These are phyloP conservation scores for Zalophus californianus DNA, from an alignment of 2,797 vertebrate genomes.

Conservation along the genomic window DNA sequence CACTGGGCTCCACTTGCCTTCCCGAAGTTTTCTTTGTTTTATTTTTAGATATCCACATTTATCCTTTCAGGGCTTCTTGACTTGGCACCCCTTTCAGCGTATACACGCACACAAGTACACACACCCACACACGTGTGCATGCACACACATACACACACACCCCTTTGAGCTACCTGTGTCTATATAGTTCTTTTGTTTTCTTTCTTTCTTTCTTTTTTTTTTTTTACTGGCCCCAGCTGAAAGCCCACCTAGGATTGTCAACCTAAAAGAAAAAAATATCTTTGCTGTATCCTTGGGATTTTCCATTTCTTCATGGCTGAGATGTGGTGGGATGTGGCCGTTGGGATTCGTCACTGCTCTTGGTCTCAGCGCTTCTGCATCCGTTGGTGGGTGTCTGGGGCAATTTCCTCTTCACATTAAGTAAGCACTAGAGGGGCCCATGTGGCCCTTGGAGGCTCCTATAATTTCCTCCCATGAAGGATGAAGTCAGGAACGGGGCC, in stretches of 20 bases:
- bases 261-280: not conserved
- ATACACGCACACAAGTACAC: fast-evolving
- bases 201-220: not conserved
- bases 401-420: conserved; percentile 79
- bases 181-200: not conserved
- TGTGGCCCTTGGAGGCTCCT: conserved; percentile 35
- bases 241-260: not conserved
- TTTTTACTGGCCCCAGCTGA: not conserved
- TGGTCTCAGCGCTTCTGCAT: conserved; percentile 11
- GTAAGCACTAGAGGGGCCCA: conserved; percentile 55
- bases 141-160: not conserved
- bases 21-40: not conserved
- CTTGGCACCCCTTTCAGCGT: not conserved
- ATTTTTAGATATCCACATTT: conserved; percentile 57
- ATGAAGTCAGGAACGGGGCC: not conserved
- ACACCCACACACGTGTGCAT: fast-evolving
- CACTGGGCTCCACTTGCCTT: not conserved
- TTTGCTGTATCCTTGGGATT: conserved; percentile 46
- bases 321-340: conserved; percentile 42
- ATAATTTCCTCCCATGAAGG: not conserved
- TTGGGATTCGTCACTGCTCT: conserved; percentile 58
- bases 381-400: conserved; percentile 74
- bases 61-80: not conserved
- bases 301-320: conserved; percentile 24
- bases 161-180: not conserved